These are phyloP conservation scores for Notechis scutatus DNA, from an alignment of 2,113 vertebrate genomes.

Conservation along the genomic window DNA sequence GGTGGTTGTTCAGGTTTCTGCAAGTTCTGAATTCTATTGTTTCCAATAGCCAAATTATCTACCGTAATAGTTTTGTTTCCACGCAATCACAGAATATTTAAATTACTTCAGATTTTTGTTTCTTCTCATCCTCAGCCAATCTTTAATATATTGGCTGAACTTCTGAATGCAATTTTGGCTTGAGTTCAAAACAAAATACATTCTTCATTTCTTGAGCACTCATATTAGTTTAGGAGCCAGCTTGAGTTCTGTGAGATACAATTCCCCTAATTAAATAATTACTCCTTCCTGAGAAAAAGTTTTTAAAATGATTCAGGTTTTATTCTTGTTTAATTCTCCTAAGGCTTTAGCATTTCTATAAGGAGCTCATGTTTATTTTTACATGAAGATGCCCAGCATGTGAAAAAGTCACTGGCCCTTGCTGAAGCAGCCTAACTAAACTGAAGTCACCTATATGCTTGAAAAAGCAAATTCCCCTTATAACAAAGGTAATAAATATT, in stretches of 20 bases:
- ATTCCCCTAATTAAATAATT: not conserved
- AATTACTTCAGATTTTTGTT: not conserved
- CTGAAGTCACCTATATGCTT: not conserved
- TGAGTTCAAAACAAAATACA: not conserved
- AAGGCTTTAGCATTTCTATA: not conserved
- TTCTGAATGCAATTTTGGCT: not conserved
- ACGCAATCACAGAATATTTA: not conserved
- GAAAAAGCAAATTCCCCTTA: not conserved
- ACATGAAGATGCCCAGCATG: not conserved
- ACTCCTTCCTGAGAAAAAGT: not conserved
- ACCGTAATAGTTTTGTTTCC: not conserved
- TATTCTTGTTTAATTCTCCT: not conserved
- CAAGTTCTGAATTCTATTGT: not conserved
- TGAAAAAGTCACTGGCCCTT: not conserved
- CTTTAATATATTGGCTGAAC: not conserved
- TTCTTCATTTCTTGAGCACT: not conserved
- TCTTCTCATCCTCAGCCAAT: not conserved
- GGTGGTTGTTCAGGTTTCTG: not conserved
- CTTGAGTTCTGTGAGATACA: not conserved
- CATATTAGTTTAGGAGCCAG: not conserved
- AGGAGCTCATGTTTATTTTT: not conserved
- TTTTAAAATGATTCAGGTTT: not conserved
- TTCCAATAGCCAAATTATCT: not conserved
- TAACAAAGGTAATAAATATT: not conserved
- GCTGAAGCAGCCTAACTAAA: not conserved